Conservation (phyloP, 2,797 vertebrate species). For the Falco berigora region DNA sequence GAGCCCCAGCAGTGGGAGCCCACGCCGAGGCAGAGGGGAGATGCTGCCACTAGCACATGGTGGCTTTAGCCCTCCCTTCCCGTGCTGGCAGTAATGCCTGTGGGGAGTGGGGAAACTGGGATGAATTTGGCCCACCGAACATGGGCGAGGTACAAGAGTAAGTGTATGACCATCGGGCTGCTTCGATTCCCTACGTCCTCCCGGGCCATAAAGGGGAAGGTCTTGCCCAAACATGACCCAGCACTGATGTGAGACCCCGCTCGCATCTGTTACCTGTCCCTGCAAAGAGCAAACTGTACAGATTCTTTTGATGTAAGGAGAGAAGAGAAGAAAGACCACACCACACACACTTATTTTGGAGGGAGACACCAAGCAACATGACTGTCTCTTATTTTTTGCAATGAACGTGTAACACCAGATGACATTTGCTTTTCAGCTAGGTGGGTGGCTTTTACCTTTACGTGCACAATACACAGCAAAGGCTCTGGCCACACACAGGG, state of each 20-base stretch:
- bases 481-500: not conserved
- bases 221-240: not conserved
- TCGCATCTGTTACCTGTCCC: not conserved
- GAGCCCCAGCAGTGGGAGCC: not conserved
- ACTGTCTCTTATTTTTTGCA: not conserved
- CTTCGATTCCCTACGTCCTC: not conserved
- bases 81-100: not conserved
- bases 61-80: not conserved
- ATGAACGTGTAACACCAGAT: not conserved
- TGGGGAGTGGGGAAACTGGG: not conserved
- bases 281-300: not conserved
- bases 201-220: not conserved
- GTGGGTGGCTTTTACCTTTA: not conserved
- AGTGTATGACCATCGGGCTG: not conserved
- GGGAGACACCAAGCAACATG: not conserved
- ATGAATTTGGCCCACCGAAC: not conserved
- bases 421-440: not conserved
- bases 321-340: not conserved
- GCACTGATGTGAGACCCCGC: not conserved
- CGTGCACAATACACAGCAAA: not conserved
- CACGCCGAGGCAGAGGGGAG: not conserved
- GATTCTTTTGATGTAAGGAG: not conserved
- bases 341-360: not conserved
- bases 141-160: not conserved
- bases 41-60: not conserved